Base-by-base conservation (phyloP, 2,113 vertebrate species). In the Caracal caracal region DNA sequence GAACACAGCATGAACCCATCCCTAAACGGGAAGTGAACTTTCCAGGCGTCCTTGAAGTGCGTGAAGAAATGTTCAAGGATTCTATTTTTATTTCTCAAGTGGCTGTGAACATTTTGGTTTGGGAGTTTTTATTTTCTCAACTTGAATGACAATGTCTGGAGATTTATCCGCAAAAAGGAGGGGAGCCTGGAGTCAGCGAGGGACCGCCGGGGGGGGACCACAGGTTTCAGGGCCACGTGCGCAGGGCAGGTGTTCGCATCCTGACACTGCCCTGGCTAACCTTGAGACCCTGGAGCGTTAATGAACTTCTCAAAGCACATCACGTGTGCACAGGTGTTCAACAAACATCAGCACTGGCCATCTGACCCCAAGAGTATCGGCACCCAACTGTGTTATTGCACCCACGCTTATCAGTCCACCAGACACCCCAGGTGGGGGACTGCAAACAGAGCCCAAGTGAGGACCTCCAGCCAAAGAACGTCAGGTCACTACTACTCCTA, bases 31-130 rank as follows among this genome's bases (percentile, higher is more conserved):
- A 78, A 47, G 56, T 37, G 84, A 94, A 94, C 96, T 79, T 90
- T 61, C 56, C 24, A 26, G 20, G 0, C 1, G 49, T 56, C 97
- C 96, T 97, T 95, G 95, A 93, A 47, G 68, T 33, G 13, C 33
- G 66, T 12, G 78, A 75, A 85, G 88, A 80, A 22, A 47, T 0
- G 33, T 47, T 96, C 71, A 40, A 97, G 94, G 95, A 70, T 35
- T 93, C 96, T 97, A 97, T 97, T 97, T 97, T 95, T 96, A 90
- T 33, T 95, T 93, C 90, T 97, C 90, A 47, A 96, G 95, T 94
- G 93, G 78, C 89, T 95, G 49, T 47, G 63, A 73, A 47, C 19
- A 1, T 79, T 79, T 40, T 20, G 43, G 56, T 37, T 79, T 40
- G 71, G 63, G 88, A 95, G 78, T 76, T 94, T 93, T 79, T 28